A percentile compares a stretch with the other conserved stretches of the same genome.
phyloP scores from a whole-genome alignment of 2,888 invertebrate genomes.

The Geotrupes spiniger region DNA sequence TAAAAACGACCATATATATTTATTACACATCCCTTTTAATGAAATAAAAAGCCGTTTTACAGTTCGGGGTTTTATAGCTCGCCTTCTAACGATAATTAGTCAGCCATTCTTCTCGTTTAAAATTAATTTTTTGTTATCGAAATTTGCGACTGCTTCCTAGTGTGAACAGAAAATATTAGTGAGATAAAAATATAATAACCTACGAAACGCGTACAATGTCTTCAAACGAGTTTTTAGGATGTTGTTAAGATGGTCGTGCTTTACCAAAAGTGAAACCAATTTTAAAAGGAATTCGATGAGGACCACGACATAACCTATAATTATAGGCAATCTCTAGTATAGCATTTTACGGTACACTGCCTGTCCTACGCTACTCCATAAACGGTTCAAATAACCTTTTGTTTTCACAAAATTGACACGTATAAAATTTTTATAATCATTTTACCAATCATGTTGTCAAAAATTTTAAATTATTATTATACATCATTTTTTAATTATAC shows the following conservation, averaged over 20 bases:
- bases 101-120: too few species aligned
- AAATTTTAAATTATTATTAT: too few species aligned
- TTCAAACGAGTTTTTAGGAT: slow-evolving; percentile 38
- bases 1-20: not conserved
- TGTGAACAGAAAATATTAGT: slow-evolving; percentile 6
- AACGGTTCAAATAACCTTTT: slow-evolving; percentile 18
- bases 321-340: slow-evolving; percentile 47
- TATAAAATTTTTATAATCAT: not conserved
- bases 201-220: slow-evolving; percentile 36
- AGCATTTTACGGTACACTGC: slow-evolving; percentile 38
- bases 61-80: too few species aligned
- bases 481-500: too few species aligned
- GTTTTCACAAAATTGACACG: slow-evolving; percentile 19
- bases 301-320: slow-evolving; percentile 45
- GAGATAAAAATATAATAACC: slow-evolving; percentile 15
- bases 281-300: slow-evolving; percentile 39
- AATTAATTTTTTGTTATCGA: too few species aligned
- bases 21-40: too few species aligned
- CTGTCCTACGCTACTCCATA: slow-evolving; percentile 13
- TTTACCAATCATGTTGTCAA: too few species aligned
- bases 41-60: too few species aligned
- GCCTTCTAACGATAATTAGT: too few species aligned
- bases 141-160: not conserved
- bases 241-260: slow-evolving; percentile 37
- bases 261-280: slow-evolving; percentile 46